These are phyloP conservation scores for Pangasius macronema DNA, from an alignment of 2,797 vertebrate genomes.

Conservation along the genomic window DNA sequence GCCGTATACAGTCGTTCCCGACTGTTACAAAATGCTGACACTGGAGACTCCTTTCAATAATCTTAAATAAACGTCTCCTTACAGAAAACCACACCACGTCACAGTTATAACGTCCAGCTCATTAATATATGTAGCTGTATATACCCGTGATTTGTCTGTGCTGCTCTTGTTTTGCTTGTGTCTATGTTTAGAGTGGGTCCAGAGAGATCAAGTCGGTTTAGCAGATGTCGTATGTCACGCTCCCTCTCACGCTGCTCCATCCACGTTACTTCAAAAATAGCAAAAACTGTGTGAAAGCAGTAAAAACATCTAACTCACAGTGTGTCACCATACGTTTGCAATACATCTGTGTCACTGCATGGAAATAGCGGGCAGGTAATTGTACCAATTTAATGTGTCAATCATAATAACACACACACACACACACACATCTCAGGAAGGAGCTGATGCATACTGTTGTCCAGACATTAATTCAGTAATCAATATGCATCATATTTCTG, in stretches of 20 bases:
- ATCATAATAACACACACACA: neutral
- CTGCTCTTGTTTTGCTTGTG: neutral
- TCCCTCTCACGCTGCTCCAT: neutral
- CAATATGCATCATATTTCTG: constrained; percentile 16
- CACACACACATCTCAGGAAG: neutral
- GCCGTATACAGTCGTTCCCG: neutral
- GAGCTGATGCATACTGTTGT: neutral
- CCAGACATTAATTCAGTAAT: neutral
- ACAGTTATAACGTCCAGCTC: neutral
- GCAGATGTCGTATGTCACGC: neutral
- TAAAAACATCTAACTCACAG: neutral
- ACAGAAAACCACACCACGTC: neutral
- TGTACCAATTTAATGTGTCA: neutral
- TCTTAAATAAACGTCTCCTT: neutral
- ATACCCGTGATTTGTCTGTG: neutral
- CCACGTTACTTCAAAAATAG: neutral
- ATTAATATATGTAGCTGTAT: neutral
- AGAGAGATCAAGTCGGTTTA: neutral
- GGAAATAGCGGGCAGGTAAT: neutral
- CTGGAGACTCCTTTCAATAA: neutral
- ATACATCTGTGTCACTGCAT: neutral
- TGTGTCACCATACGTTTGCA: neutral
- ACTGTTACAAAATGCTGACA: neutral
- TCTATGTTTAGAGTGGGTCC: neutral
- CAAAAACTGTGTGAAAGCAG: neutral